Evolutionary conservation across 2,888 invertebrate species (phyloP).

Genomic region (Hydrotaea diabolus): DNA sequence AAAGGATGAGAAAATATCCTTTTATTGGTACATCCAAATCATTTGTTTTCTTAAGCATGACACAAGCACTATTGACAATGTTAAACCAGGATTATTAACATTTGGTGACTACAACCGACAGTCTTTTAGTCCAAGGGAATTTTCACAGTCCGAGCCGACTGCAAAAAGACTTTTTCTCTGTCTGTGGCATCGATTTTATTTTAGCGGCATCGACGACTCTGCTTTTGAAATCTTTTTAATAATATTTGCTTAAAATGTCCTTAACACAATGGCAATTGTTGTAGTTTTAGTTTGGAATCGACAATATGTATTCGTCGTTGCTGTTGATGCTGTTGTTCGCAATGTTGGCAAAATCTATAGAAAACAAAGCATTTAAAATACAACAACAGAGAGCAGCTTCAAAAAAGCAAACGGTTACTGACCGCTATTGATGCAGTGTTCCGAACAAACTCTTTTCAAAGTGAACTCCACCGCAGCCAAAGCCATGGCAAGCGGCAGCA

Average conservation of each 20-base stretch:
- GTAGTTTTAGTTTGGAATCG: constrained; percentile 19
- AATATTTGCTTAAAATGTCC: constrained; percentile 54
- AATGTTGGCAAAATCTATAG: constrained; percentile 54
- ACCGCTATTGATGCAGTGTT: constrained; percentile 58
- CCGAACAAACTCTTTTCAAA: constrained; percentile 33
- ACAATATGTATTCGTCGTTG: constrained; percentile 35
- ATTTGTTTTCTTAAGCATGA: too few species aligned
- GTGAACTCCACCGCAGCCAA: constrained; percentile 3
- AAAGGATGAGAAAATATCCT: too few species aligned
- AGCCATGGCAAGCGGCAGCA: constrained; percentile 21
- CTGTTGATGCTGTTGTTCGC: too few species aligned
- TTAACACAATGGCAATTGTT: constrained; percentile 63
- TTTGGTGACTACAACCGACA: too few species aligned
- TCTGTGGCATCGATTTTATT: too few species aligned
- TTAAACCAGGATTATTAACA: too few species aligned
- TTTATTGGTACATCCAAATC: too few species aligned
- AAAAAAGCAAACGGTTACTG: constrained; percentile 54
- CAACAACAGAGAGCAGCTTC: not conserved
- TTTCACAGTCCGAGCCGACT: too few species aligned
- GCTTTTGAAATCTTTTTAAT: constrained; percentile 41
- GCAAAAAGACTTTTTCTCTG: too few species aligned
- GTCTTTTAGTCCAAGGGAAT: too few species aligned
- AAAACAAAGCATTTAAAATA: constrained; percentile 42
- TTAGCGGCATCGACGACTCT: not conserved
- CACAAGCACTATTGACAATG: too few species aligned